Evolutionary conservation across 2,888 invertebrate species (phyloP).

Genomic region (Colostygia pectinataria): DNA sequence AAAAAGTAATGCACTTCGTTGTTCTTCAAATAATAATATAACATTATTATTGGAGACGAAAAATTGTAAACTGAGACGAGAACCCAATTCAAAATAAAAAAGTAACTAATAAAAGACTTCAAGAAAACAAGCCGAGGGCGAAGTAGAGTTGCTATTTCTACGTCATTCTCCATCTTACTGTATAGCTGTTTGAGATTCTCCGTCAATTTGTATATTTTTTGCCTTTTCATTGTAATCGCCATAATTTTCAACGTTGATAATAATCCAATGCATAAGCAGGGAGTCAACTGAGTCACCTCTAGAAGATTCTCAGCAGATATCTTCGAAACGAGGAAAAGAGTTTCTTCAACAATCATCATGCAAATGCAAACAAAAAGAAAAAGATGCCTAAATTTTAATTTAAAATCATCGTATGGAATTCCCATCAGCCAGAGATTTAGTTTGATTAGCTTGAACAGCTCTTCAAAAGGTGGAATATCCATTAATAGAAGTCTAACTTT

Average conservation of each 20-base stretch:
- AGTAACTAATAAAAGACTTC: constrained; percentile 56
- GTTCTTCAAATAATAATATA: constrained; percentile 47
- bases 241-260: constrained; percentile 52
- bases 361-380: constrained; percentile 35
- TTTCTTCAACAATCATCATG: constrained; percentile 46
- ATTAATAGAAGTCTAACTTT: constrained; percentile 30
- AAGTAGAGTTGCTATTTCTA: constrained; percentile 42
- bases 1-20: constrained; percentile 46
- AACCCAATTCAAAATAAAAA: constrained; percentile 56
- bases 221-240: constrained; percentile 39
- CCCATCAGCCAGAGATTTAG: constrained; percentile 54
- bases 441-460: constrained; percentile 55
- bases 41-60: constrained; percentile 52
- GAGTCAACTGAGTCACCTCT: constrained; percentile 57
- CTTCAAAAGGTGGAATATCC: constrained; percentile 54
- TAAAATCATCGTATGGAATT: constrained; percentile 46
- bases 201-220: constrained; percentile 48
- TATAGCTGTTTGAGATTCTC: constrained; percentile 47
- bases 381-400: constrained; percentile 44
- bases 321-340: constrained; percentile 49
- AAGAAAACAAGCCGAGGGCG: constrained; percentile 47
- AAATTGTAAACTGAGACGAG: constrained; percentile 68
- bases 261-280: constrained; percentile 54
- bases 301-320: constrained; percentile 58
- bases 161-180: constrained; percentile 41